Conservation (phyloP, 2,888 invertebrate genomes). For the Pristionchus maxplancki region DNA sequence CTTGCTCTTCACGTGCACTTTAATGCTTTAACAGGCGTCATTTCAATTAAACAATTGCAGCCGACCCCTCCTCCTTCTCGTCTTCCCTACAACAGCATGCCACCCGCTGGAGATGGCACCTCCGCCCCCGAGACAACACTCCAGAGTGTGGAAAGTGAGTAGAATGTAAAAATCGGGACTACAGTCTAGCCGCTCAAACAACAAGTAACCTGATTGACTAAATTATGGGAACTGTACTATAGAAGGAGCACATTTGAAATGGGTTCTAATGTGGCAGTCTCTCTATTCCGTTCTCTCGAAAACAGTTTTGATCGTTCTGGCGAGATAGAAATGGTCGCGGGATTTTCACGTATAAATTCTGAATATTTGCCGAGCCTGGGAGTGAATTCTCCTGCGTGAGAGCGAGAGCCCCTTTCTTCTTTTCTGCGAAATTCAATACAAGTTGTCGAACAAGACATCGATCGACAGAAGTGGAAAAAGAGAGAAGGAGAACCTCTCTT, state of each 20-base stretch:
- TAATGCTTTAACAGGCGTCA: not conserved
- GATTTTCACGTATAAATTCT: not conserved
- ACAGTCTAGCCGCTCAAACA: not conserved
- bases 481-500: not conserved
- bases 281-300: not conserved
- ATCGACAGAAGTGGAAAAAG: not conserved
- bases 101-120: slow-evolving; percentile 1
- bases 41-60: not conserved
- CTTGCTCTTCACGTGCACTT: not conserved
- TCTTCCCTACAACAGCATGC: not conserved
- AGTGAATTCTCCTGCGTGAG: not conserved
- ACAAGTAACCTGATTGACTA: not conserved
- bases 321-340: not conserved
- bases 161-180: not conserved
- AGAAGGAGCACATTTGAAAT: not conserved
- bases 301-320: not conserved
- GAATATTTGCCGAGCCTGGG: slow-evolving; percentile 16
- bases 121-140: not conserved
- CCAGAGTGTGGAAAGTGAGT: slow-evolving; percentile 41
- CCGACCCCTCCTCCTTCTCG: not conserved
- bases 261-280: too few relatives aligned
- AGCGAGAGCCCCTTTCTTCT: not conserved
- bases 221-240: not conserved
- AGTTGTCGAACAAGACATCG: slow-evolving; percentile 13
- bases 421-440: slow-evolving; percentile 27